Evolutionary conservation across 1,140 invertebrate genomes (phyloP).

Genomic region (Eupristina koningsbergeri): DNA sequence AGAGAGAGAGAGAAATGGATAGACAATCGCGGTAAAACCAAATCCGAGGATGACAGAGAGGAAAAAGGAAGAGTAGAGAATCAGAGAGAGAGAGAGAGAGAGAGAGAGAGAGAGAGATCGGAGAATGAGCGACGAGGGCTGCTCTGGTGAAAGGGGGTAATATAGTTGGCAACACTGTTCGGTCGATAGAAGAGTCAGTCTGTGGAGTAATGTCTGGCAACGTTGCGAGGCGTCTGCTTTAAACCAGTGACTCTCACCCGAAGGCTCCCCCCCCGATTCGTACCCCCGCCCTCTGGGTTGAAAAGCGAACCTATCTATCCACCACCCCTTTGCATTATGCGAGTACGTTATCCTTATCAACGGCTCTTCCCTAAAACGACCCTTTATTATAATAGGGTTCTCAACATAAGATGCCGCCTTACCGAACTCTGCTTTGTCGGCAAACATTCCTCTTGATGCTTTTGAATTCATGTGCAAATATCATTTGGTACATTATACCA

Average conservation of each 20-base stretch:
- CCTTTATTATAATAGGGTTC: neutral
- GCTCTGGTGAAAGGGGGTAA: constrained; percentile 64
- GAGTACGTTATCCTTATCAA: constrained; percentile 26
- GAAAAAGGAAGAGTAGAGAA: constrained; percentile 21
- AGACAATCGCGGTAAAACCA: neutral
- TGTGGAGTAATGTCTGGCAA: constrained; percentile 62
- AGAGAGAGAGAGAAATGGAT: constrained; percentile 29
- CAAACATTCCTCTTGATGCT: neutral
- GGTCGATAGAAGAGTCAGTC: constrained; percentile 71
- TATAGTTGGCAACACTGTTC: constrained; percentile 69
- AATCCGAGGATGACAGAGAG: constrained; percentile 52
- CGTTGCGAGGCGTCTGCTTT: constrained; percentile 70
- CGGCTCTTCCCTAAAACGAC: neutral
- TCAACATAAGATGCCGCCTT: neutral
- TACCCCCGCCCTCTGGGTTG: neutral
- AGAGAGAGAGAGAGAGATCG: constrained; percentile 31
- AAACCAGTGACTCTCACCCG: constrained; percentile 69
- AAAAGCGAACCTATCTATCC: neutral
- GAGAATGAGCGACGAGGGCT: constrained; percentile 55
- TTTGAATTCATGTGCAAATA: neutral
- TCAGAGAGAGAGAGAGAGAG: constrained; percentile 32
- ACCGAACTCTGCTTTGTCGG: neutral
- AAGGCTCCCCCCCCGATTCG: neutral
- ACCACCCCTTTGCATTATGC: neutral
- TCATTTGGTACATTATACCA: neutral